Base-by-base conservation (phyloP, 2,113 vertebrate genomes). In the Zosterops borbonicus region DNA sequence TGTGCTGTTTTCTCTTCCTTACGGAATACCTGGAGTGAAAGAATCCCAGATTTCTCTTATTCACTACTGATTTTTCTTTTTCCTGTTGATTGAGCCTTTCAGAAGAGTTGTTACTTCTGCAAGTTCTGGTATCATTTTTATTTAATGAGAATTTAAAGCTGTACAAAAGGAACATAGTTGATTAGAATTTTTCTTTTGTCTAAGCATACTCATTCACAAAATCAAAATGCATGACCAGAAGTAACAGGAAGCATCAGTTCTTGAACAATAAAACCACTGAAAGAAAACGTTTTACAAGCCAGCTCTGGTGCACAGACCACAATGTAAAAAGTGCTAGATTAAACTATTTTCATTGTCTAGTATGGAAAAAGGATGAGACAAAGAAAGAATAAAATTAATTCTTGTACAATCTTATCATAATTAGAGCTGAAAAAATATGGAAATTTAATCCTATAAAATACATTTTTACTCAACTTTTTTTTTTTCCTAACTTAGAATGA, bases 201-300 rank as follows among this genome's bases (percentile, higher is more conserved):
- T 65, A 89, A 46, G 41, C 25, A 23, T 68, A 68, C 22, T 70
- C 9, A 20, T 77, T 83, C 86, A 93, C 58, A 89, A 92, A 89
- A 89, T 52, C 52, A 91, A 94, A 95, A 92, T 2, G 35, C 65
- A 53, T 82, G 58, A 86, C 31, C 49, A 91, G 65, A 92, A 92
- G 71, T 83, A 94, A 88, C 63, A 86, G 71, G 92, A 95, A 96
- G 46, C 68, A 17, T 56, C 37, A 80, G 63, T 37, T 92, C 75
- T 93, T 83, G 79, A 96, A 95, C 91, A 96, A 95, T 92, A 76
- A 95, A 92, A 95, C 47, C 37, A 60, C 81, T 73, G 80, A 94
- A 92, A 91, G 73, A 92, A 95, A 89, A 94, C 73, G 83, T 89
- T 95, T 95, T 91, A 84, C 44, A 92, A 94, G 83, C 11, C 65